Percentiles rank a stretch among this genome's conserved stretches.
phyloP scores from a whole-genome alignment of 2,113 vertebrate genomes.

The Tretioscincus oriximinensis region DNA sequence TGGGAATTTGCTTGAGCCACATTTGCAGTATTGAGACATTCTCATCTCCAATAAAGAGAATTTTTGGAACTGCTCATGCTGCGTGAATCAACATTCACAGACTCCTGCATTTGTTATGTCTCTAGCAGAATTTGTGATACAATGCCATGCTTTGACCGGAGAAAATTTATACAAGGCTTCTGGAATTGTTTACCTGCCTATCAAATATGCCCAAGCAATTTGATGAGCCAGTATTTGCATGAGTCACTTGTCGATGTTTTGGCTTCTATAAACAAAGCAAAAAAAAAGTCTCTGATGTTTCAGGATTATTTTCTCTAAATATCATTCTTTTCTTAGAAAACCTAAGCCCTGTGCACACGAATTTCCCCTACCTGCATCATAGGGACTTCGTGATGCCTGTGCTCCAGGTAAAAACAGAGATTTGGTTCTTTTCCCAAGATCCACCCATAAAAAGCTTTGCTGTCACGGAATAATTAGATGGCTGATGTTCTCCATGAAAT shows the following conservation, averaged over 20 bases:
- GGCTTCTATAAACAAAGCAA: slow-evolving; percentile 17
- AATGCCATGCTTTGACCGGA: not conserved
- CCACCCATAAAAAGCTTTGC: too few species aligned
- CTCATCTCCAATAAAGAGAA: not conserved
- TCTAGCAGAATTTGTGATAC: not conserved
- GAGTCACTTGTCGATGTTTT: slow-evolving; percentile 14
- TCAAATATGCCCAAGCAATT: not conserved
- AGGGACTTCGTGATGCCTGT: too few species aligned
- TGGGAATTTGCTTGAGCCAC: too few species aligned
- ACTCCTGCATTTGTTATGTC: not conserved
- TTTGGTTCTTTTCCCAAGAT: too few species aligned
- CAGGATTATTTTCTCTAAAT: slow-evolving; percentile 35
- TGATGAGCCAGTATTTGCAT: slow-evolving; percentile 25
- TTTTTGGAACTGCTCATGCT: not conserved
- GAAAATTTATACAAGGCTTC: not conserved
- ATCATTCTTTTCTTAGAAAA: slow-evolving; percentile 34
- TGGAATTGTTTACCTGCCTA: slow-evolving; percentile 16
- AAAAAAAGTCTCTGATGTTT: not conserved
- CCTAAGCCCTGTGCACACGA: not conserved
- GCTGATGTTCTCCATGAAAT: too few species aligned
- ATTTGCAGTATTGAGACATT: not conserved
- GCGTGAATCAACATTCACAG: not conserved
- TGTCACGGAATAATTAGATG: too few species aligned
- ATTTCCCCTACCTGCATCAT: too few species aligned
- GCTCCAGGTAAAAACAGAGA: too few species aligned